Base-by-base conservation (phyloP, 2,888 invertebrate species). In the Chrysotoxum bicinctum region DNA sequence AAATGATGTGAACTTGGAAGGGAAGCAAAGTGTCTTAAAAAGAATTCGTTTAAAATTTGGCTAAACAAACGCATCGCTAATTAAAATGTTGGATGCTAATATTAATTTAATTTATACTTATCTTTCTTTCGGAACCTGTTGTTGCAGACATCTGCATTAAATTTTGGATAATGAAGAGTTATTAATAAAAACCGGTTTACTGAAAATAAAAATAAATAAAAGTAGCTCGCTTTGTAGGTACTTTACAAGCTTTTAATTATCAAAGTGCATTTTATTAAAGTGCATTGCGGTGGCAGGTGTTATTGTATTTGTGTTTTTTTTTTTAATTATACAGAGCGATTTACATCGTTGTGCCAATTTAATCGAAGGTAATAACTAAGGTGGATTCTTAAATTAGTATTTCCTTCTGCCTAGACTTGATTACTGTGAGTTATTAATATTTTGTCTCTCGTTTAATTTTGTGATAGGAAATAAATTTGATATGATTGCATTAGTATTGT, bases 91-190 rank as follows among this genome's bases (percentile, higher is more conserved):
- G 1, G 5, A 5, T 43, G n/a, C 12, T 12, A 62, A 19, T 43
- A 26, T 62, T 26, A 16, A 23, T 26, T n/a, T 14, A 16, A 30
- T 43, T 60, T 60, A 5, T 21, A 16, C 16, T 16, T 60, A 35
- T 26, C 60, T 40, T 40, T 40, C 21, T 43, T 60, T 62, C 6
- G 26, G 9, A 62, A 62, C 62, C 16, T 26, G 62, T 43, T 43
- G 23, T 5, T 40, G 40, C 3, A 10, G 16, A 21, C 23, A 21
- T 58, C 9, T 30, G 9, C 23, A n/a, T n/a, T 16, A 16, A 37
- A 16, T 54, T 1, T 58, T 21, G 8, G 19, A 58, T 21, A 35
- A 21, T 37, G 19, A 9, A 14, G 1, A 58, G 14, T 58, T 23
- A 58, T n/a, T 37, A 21, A 37, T 21, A n/a, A 37, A 37, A 58